Conservation (phyloP, 2,888 invertebrate genomes). For the Tillus elongatus region DNA sequence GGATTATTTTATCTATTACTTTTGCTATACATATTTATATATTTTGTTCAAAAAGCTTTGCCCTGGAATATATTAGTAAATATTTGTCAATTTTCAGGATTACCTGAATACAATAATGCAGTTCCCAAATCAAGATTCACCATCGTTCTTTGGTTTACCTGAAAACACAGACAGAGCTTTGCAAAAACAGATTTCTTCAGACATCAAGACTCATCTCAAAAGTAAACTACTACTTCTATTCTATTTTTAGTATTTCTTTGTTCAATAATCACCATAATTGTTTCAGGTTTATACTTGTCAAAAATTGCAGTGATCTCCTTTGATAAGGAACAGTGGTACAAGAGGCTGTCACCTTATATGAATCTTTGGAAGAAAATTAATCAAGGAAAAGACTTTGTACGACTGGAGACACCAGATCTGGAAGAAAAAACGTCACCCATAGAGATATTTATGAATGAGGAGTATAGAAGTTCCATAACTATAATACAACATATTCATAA, state of each 20-base stretch:
- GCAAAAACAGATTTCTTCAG: conserved; percentile 46
- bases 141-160: conserved; percentile 73
- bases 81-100: conserved; percentile 46
- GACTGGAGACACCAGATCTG: conserved; percentile 23
- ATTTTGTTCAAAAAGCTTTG: background rate
- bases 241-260: too few species aligned
- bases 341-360: conserved; percentile 60
- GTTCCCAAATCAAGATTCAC: conserved; percentile 63
- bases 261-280: too few species aligned
- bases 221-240: too few species aligned
- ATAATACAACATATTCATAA: conserved; percentile 55
- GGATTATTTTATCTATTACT: too few species aligned
- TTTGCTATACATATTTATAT: too few species aligned
- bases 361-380: conserved; percentile 76
- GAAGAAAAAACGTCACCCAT: conserved; percentile 40
- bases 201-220: conserved; percentile 27
- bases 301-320: conserved; percentile 7
- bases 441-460: conserved; percentile 53
- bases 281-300: conserved; percentile 6
- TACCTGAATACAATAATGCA: conserved; percentile 55
- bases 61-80: conserved; percentile 7
- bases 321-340: conserved; percentile 46
- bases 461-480: conserved; percentile 49
- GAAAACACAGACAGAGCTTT: conserved; percentile 79
- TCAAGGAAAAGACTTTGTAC: conserved; percentile 44